Base-by-base conservation (phyloP, 2,888 invertebrate species). In the Incurvaria masculella region DNA sequence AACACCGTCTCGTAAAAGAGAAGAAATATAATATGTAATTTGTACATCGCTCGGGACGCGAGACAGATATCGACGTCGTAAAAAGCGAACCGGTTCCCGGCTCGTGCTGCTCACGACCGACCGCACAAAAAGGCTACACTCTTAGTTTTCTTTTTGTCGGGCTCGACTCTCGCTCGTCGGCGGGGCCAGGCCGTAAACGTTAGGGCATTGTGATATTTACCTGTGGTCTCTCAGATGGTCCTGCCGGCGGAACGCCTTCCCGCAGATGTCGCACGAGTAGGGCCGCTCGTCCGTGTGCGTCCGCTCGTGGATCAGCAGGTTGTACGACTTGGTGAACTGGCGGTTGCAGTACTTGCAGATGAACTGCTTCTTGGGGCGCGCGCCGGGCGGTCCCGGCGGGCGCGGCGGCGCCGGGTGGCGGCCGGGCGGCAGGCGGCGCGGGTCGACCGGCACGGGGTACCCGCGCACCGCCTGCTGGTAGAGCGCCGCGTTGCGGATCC, bases 301-400 rank as follows among this genome's bases (percentile, higher is more conserved):
- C 61, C 96, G 83, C 68, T 97, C 97, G 69, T 98, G 97, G 59
- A 98, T 98, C 61, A 97, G 83, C 59, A 98, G 82, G 71, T 98
- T 98, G 82, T 98, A 98, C 44, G 95, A 94, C 72, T 98, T 98
- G 55, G 97, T 97, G 76, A 98, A 98, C 66, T 97, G 94, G 33
- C 97, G 85, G 66, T 93, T 90, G 80, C 98, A 98, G 74, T 91
- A 97, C 75, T 95, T 94, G 83, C 97, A 98, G 64, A 98, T 97
- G 76, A 96, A 97, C 74, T 97, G 88, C 58, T 88, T 88, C 68
- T 88, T 88, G 43, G 88, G 88, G 53, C 88, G 78, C 26, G 75
- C 80, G 57, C 84, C 82, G 44, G 80, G 81, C 3, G 72, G 75
- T 44, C 79, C 78, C 1, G 80, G 79, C 1, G 83, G 78, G 59